phyloP scores from a whole-genome alignment of 2,888 invertebrate species.

The Gastrophysa polygoni region DNA sequence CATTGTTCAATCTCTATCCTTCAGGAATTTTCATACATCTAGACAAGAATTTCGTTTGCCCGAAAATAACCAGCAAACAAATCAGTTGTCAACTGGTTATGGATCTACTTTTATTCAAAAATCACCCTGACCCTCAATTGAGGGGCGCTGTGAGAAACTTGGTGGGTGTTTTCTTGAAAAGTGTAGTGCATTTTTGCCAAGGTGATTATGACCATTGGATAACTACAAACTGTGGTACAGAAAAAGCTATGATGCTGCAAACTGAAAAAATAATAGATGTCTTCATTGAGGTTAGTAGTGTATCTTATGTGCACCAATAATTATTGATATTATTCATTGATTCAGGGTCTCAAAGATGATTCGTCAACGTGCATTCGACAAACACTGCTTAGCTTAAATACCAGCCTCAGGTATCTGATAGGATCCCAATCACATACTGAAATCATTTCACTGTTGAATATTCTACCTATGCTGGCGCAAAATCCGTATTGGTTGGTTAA shows the following conservation, averaged over 20 bases:
- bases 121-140: constrained; percentile 82
- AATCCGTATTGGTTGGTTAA: constrained; percentile 88
- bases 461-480: constrained; percentile 67
- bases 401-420: constrained; percentile 65
- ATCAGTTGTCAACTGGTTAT: constrained; percentile 64
- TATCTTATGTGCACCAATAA: not conserved
- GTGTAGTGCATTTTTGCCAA: constrained; percentile 64
- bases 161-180: constrained; percentile 70
- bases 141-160: constrained; percentile 73
- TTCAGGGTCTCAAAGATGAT: constrained; percentile 73
- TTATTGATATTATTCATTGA: not conserved
- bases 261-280: constrained; percentile 33
- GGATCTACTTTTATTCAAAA: constrained; percentile 73
- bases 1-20: constrained; percentile 76
- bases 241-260: constrained; percentile 18
- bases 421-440: constrained; percentile 66
- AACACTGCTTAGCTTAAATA: constrained; percentile 68
- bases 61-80: constrained; percentile 39
- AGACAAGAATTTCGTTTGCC: constrained; percentile 62
- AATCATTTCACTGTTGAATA: constrained; percentile 65
- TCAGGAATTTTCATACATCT: constrained; percentile 70
- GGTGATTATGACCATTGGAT: constrained; percentile 64
- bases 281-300: constrained; percentile 38
- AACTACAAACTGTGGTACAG: constrained; percentile 46
- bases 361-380: constrained; percentile 78